Conservation (phyloP, 2,888 invertebrate species). For the Pterostichus niger region DNA sequence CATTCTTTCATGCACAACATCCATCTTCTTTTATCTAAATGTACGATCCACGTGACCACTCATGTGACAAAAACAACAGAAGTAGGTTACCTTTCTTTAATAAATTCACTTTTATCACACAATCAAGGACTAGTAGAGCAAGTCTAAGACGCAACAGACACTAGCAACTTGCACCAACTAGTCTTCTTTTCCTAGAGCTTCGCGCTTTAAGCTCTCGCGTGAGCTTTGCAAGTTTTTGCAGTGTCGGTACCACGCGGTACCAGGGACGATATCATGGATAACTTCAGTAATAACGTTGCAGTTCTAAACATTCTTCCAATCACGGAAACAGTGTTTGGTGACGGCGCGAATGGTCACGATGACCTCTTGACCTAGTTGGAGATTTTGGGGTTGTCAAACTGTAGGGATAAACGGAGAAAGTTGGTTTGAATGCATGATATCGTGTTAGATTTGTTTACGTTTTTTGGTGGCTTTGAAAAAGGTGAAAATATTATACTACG, state of each 20-base stretch:
- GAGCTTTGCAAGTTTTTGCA: conserved; percentile 54
- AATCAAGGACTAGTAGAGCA: background rate
- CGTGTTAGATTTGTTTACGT: background rate
- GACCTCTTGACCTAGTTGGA: conserved; percentile 70
- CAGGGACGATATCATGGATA: conserved; percentile 35
- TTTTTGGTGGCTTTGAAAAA: background rate
- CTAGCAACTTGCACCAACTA: conserved; percentile 23
- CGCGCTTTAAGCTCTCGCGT: conserved; percentile 33
- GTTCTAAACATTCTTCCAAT: conserved; percentile 63
- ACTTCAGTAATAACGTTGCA: conserved; percentile 47
- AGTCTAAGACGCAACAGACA: conserved; percentile 23
- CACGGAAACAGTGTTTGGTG: conserved; percentile 67
- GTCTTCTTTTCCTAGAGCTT: background rate
- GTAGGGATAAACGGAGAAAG: background rate
- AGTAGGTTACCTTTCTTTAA: conserved; percentile 41
- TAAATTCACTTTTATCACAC: conserved; percentile 43
- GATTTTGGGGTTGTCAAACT: conserved; percentile 46
- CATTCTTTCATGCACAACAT: conserved; percentile 13
- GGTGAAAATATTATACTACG: background rate
- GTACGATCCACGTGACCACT: background rate
- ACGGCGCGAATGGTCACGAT: conserved; percentile 70
- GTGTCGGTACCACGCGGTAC: conserved; percentile 38
- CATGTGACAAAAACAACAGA: conserved; percentile 22
- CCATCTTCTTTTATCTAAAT: conserved; percentile 5
- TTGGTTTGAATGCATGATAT: no score